phyloP scores from a whole-genome alignment of 2,113 vertebrate genomes.

The Sorex araneus region DNA sequence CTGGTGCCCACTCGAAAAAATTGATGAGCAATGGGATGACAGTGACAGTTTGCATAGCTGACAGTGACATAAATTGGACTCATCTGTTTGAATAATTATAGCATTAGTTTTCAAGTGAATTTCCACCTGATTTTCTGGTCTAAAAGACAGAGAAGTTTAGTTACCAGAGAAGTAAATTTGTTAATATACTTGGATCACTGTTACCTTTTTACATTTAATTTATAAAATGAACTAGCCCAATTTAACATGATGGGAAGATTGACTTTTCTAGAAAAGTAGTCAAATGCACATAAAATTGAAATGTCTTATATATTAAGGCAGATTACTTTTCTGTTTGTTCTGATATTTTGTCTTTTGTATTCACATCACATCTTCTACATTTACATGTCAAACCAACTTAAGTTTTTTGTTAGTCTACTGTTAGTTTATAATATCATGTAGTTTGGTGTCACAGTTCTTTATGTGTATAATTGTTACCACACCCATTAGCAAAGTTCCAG shows the following conservation, averaged over 20 bases:
- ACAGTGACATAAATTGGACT: neutral
- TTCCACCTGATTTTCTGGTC: neutral
- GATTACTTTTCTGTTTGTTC: conserved; percentile 27
- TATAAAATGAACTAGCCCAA: conserved; percentile 5
- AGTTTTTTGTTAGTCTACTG: too few relatives aligned
- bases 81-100: conserved; percentile 8
- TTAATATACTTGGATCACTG: conserved; percentile 8
- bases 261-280: conserved; percentile 58
- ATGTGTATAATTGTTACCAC: too few relatives aligned
- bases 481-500: too few relatives aligned
- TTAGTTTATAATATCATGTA: too few relatives aligned
- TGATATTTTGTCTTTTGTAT: neutral
- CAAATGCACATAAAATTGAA: conserved; percentile 15
- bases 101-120: too few relatives aligned
- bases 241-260: conserved; percentile 37
- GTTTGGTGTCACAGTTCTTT: too few relatives aligned
- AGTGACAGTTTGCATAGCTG: conserved; percentile 6
- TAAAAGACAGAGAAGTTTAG: conserved; percentile 37
- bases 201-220: conserved; percentile 39
- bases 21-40: too few relatives aligned
- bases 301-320: neutral
- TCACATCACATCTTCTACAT: conserved; percentile 6
- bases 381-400: too few relatives aligned
- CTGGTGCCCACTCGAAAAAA: too few relatives aligned
- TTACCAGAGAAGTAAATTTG: conserved; percentile 47